Conservation (phyloP, 1,140 invertebrate genomes). For the Hyles euphorbiae region DNA sequence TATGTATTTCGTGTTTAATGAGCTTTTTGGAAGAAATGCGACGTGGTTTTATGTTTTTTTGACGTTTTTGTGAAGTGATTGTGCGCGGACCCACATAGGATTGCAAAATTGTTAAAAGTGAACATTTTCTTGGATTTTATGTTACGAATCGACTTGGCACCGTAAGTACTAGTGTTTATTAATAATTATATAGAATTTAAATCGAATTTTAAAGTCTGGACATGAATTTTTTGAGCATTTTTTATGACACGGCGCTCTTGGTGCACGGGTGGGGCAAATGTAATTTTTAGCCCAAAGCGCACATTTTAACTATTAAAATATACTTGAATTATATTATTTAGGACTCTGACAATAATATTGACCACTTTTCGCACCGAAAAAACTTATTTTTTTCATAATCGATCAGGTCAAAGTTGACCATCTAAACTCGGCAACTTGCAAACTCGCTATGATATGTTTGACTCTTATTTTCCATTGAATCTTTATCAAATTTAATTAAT, state of each 20-base stretch:
- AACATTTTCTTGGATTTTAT: conserved; percentile 33
- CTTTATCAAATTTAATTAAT: not conserved
- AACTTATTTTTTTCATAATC: not conserved
- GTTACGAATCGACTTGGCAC: conserved; percentile 10
- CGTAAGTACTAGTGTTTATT: conserved; percentile 33
- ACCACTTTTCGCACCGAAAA: not conserved
- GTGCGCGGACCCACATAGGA: conserved; percentile 20
- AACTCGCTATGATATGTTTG: not conserved
- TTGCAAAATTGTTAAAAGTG: conserved; percentile 21
- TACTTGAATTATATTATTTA: too few species aligned
- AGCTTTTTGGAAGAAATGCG: conserved; percentile 26
- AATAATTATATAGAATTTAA: too few species aligned
- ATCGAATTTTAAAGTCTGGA: too few species aligned
- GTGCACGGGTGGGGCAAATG: too few species aligned
- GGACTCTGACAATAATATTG: too few species aligned
- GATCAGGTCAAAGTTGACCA: not conserved
- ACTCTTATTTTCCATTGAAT: not conserved
- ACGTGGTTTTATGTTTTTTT: conserved; percentile 33
- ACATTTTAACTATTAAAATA: too few species aligned
- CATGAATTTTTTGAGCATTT: not conserved
- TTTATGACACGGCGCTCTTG: too few species aligned
- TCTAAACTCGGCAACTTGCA: not conserved
- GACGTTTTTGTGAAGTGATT: conserved; percentile 38
- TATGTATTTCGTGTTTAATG: conserved; percentile 33
- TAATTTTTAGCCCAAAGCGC: too few species aligned